These are phyloP conservation scores for Heteromyza rotundicornis DNA, from an alignment of 2,888 invertebrate genomes.

Conservation along the genomic window DNA sequence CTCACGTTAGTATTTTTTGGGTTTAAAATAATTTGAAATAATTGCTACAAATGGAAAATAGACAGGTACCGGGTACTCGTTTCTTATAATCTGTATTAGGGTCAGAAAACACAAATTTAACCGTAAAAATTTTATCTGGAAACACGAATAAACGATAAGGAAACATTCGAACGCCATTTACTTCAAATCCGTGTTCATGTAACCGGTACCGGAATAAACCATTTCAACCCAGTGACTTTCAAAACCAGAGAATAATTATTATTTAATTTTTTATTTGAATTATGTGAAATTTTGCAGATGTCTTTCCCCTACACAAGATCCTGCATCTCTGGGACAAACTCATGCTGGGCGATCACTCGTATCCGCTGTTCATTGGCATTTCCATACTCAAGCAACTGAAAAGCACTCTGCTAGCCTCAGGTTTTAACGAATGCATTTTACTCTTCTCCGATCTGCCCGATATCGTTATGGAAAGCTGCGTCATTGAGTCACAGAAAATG, in stretches of 20 bases:
- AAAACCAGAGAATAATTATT: too few species aligned
- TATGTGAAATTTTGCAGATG: conserved; percentile 81
- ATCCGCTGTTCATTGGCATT: conserved; percentile 93
- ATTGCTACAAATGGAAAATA: too few species aligned
- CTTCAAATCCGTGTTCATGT: too few species aligned
- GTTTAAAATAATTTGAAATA: conserved; percentile 10
- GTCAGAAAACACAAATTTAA: too few species aligned
- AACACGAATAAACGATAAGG: too few species aligned
- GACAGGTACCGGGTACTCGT: too few species aligned
- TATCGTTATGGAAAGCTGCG: conserved; percentile 93
- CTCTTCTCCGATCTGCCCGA: conserved; percentile 98
- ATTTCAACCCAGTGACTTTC: too few species aligned
- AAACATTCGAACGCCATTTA: too few species aligned
- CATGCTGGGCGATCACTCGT: conserved; percentile 88
- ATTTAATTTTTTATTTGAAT: conserved; percentile 17
- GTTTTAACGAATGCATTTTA: conserved; percentile 98
- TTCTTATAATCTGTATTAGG: too few species aligned
- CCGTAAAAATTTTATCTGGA: too few species aligned
- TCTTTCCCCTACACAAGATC: conserved; percentile 97
- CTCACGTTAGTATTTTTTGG: conserved; percentile 78
- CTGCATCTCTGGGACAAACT: conserved; percentile 98
- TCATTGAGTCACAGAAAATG: conserved; percentile 85
- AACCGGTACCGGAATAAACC: too few species aligned
- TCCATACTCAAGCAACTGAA: conserved; percentile 89
- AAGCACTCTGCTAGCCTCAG: conserved; percentile 81